These are phyloP conservation scores for Syndactyla subalaris DNA, from an alignment of 2,797 vertebrate species.

Conservation along the genomic window DNA sequence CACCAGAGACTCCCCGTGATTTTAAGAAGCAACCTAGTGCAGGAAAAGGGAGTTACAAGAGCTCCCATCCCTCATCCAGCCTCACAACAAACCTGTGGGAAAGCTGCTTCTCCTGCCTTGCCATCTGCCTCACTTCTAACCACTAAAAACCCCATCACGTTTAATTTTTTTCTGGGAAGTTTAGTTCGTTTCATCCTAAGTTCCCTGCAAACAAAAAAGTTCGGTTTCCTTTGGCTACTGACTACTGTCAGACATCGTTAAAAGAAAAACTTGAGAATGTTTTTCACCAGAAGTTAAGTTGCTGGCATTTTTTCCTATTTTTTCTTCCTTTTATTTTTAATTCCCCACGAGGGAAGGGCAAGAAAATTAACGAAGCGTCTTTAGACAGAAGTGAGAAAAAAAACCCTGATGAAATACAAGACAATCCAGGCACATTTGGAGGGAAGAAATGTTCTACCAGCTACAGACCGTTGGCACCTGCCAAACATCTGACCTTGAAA, in stretches of 20 bases:
- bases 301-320: not conserved
- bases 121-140: not conserved
- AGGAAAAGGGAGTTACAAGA: not conserved
- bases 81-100: not conserved
- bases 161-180: not conserved
- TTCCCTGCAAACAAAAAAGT: not conserved
- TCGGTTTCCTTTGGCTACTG: not conserved
- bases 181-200: not conserved
- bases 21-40: not conserved
- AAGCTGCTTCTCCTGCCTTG: not conserved
- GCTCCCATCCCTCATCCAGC: not conserved
- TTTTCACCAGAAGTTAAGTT: not conserved
- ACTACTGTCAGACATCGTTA: not conserved
- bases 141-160: not conserved
- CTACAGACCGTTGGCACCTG: constrained; percentile 21
- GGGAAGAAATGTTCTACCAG: not conserved
- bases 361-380: not conserved
- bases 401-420: not conserved
- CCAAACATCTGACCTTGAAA: constrained; percentile 49
- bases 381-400: not conserved
- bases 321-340: not conserved
- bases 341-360: not conserved
- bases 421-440: not conserved
- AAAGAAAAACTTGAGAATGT: not conserved
- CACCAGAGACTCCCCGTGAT: not conserved